phyloP scores from a whole-genome alignment of 2,888 invertebrate genomes.

The Scrobipalpa costella region DNA sequence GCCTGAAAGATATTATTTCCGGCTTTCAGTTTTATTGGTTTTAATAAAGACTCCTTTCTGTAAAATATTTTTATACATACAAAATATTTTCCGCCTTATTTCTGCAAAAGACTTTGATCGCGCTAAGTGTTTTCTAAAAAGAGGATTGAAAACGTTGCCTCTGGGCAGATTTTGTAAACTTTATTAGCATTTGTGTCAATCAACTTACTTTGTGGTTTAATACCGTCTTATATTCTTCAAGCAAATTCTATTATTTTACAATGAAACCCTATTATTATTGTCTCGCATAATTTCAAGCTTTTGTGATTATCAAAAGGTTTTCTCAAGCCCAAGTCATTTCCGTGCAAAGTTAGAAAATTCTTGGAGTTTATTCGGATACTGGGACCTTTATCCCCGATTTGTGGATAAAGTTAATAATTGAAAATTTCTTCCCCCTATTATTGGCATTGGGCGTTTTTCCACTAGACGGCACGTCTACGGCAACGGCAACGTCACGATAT shows the following conservation, averaged over 20 bases:
- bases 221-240: too few relatives aligned
- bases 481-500: too few relatives aligned
- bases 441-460: too few relatives aligned
- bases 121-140: background rate
- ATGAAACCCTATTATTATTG: too few relatives aligned
- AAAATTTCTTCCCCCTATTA: conserved; percentile 57
- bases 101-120: background rate
- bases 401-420: conserved; percentile 63
- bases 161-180: too few relatives aligned
- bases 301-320: background rate
- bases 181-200: too few relatives aligned
- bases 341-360: conserved; percentile 33
- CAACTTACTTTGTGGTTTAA: too few relatives aligned
- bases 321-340: background rate
- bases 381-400: conserved; percentile 43
- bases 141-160: background rate
- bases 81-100: conserved; percentile 38
- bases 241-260: too few relatives aligned
- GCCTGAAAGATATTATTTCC: conserved; percentile 20
- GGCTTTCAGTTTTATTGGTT: conserved; percentile 18
- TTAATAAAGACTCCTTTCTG: background rate
- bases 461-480: too few relatives aligned
- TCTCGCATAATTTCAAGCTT: too few relatives aligned
- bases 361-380: conserved; percentile 31
- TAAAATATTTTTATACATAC: conserved; percentile 21